phyloP scores from a whole-genome alignment of 2,888 invertebrate species.

The Euproctis similis region DNA sequence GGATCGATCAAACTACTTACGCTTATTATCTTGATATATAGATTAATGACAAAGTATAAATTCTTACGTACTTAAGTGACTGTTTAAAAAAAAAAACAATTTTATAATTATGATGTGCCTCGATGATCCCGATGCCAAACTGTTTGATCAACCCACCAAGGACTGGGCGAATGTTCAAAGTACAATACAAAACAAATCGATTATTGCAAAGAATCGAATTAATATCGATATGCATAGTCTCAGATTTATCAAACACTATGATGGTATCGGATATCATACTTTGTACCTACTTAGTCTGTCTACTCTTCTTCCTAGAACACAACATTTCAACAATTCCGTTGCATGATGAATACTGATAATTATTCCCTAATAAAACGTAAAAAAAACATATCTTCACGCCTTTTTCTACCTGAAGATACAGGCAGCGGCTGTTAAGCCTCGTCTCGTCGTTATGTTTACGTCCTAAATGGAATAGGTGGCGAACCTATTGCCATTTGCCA shows the following conservation, averaged over 20 bases:
- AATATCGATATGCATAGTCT: too few species aligned
- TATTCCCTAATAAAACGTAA: too few species aligned
- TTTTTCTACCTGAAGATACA: too few species aligned
- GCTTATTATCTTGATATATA: conserved; percentile 73
- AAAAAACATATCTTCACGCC: too few species aligned
- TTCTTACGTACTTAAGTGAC: conserved; percentile 56
- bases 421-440: too few species aligned
- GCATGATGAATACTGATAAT: conserved; percentile 38
- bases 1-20: conserved; percentile 60
- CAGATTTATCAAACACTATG: too few species aligned
- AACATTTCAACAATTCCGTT: conserved; percentile 35
- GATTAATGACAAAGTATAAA: conserved; percentile 52
- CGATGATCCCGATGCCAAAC: conserved; percentile 45
- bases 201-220: too few species aligned
- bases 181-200: too few species aligned
- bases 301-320: conserved; percentile 51
- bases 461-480: too few species aligned
- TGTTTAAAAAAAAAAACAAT: conserved; percentile 53
- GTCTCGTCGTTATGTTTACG: too few species aligned
- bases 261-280: conserved; percentile 52
- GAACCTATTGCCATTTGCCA: too few species aligned
- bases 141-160: background rate
- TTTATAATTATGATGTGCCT: conserved; percentile 63
- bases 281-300: conserved; percentile 42
- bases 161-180: too few species aligned